A percentile compares a stretch with the other conserved stretches of the same genome.
Conservation (phyloP, 1,140 invertebrate genomes). For the Heliconius hewitsoni region DNA sequence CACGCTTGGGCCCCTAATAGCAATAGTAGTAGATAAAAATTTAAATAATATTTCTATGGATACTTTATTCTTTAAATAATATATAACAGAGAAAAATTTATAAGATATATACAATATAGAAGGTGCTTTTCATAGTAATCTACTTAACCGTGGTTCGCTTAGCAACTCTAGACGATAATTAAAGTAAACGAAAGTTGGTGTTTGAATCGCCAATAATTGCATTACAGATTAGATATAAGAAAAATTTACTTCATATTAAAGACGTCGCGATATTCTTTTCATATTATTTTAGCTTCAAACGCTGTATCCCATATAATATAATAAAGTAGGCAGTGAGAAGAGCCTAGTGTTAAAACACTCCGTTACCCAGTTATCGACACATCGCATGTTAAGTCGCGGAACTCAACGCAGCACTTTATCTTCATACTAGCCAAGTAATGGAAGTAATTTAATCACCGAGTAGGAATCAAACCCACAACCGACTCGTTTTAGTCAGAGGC, state of each 20-base stretch:
- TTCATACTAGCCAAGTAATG: too few species aligned
- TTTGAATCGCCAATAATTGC: conserved; percentile 6
- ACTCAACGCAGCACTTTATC: too few species aligned
- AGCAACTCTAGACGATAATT: not conserved
- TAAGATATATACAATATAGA: not conserved
- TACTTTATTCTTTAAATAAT: not conserved
- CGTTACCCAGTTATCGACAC: too few species aligned
- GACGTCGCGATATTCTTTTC: not conserved
- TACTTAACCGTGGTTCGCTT: not conserved
- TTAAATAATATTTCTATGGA: not conserved
- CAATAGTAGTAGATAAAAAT: not conserved
- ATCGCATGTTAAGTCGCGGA: too few species aligned
- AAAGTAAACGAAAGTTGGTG: conserved; percentile 2
- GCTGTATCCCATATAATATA: too few species aligned
- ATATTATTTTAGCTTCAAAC: too few species aligned
- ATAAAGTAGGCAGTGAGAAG: too few species aligned
- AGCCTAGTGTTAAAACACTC: too few species aligned
- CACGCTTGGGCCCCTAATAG: too few species aligned
- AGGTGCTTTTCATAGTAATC: not conserved
- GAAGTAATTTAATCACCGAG: too few species aligned
- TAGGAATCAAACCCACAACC: too few species aligned
- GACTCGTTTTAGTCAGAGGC: not conserved
- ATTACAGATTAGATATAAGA: not conserved
- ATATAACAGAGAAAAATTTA: not conserved
- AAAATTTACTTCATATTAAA: not conserved